A percentile compares a stretch with the other conserved stretches of the same genome.
Conservation (phyloP, 1,140 invertebrate species). For the Drosophila kurseongensis region DNA sequence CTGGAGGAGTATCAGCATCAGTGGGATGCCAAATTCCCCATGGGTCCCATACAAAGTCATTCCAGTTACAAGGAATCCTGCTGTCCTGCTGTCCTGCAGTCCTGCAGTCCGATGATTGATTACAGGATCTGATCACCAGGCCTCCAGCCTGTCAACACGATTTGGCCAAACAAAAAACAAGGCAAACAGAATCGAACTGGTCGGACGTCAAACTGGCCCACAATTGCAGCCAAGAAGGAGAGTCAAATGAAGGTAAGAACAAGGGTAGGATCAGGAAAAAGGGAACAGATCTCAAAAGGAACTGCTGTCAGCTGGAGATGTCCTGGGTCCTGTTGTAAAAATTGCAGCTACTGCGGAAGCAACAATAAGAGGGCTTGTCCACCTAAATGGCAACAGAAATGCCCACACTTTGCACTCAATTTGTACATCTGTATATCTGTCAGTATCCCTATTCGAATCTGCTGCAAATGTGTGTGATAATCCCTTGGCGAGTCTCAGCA, state of each 20-base stretch:
- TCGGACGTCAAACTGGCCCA: slow-evolving; percentile 77
- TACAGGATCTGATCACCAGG: slow-evolving; percentile 30
- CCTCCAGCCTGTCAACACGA: slow-evolving; percentile 67
- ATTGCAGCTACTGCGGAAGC: slow-evolving; percentile 63
- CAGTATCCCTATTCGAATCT: slow-evolving; percentile 11
- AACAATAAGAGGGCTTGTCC: slow-evolving; percentile 55
- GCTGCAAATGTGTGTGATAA: slow-evolving; percentile 32
- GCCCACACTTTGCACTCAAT: slow-evolving; percentile 72
- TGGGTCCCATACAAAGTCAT: slow-evolving; percentile 59
- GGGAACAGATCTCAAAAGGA: slow-evolving; percentile 8
- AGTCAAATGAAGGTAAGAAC: slow-evolving; percentile 16
- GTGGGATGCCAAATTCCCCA: slow-evolving; percentile 57
- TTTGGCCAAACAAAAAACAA: slow-evolving; percentile 60
- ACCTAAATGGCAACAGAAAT: slow-evolving; percentile 61
- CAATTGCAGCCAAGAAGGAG: slow-evolving; percentile 57
- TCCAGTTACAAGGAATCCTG: slow-evolving; percentile 21
- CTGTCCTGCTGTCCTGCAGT: slow-evolving; percentile 7
- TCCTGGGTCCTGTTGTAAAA: slow-evolving; percentile 29
- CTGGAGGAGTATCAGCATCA: slow-evolving; percentile 10
- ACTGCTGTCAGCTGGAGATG: slow-evolving; percentile 37
- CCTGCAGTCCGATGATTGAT: slow-evolving; percentile 65
- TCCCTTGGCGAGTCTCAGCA: slow-evolving; percentile 11
- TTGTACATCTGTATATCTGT: slow-evolving; percentile 28
- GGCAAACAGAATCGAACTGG: slow-evolving; percentile 15
- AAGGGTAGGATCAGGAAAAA: slow-evolving; percentile 3